Conservation (phyloP, 2,888 invertebrate species). For the Metallyticus violacea region DNA sequence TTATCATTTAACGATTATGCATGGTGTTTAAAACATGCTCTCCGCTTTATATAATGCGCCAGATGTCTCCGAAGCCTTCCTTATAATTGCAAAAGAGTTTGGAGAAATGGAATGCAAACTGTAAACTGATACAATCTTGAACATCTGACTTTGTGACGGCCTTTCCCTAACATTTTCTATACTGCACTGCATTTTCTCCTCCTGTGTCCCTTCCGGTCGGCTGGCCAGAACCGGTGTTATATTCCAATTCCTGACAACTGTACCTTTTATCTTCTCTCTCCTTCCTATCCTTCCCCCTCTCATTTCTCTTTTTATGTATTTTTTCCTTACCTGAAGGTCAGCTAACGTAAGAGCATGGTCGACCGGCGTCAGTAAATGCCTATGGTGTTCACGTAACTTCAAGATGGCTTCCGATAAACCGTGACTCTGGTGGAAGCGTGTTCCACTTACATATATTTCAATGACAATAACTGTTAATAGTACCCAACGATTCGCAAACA, state of each 20-base stretch:
- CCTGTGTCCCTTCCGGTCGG: neutral
- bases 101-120: too few relatives aligned
- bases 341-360: constrained; percentile 8
- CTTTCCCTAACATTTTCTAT: neutral
- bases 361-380: constrained; percentile 6
- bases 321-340: constrained; percentile 19
- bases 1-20: too few relatives aligned
- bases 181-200: too few relatives aligned
- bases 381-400: constrained; percentile 1
- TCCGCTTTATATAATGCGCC: too few relatives aligned
- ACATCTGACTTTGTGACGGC: neutral
- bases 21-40: too few relatives aligned
- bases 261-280: neutral
- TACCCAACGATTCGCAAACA: neutral
- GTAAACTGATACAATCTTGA: too few relatives aligned
- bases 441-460: neutral
- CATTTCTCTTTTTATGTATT: neutral
- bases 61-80: too few relatives aligned
- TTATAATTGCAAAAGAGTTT: too few relatives aligned
- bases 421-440: neutral
- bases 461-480: neutral
- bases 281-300: neutral
- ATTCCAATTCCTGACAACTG: constrained; percentile 6
- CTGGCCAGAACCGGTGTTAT: neutral
- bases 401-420: constrained; percentile 16